Base-by-base conservation (phyloP, 2,797 vertebrate genomes). In the Apogon talboti region DNA sequence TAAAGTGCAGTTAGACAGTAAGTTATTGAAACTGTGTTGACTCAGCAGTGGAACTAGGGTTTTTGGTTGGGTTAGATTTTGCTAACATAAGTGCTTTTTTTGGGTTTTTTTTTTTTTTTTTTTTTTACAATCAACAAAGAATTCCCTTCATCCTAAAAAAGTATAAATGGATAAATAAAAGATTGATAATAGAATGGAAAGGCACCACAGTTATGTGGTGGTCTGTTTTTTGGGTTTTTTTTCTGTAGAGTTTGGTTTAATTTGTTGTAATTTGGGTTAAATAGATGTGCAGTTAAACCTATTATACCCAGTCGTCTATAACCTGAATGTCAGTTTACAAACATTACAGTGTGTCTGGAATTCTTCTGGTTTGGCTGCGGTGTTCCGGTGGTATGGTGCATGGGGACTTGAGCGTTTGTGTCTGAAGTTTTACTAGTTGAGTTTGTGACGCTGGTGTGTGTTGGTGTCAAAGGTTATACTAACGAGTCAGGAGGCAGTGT, bases 391-490 rank as follows among this genome's bases (percentile, higher is more conserved):
- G 51, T 53, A 53, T 21, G 16, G 15, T 24, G 40, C 44, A 43
- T 69, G 33, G 10, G n/a, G 37, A 33, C 28, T 4, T 48, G 48
- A 21, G 0, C 47, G 13, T 37, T 35, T 58, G 7, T 16, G 51
- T 46, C 11, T 12, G n/a, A n/a, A n/a, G n/a, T n/a, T n/a, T n/a
- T n/a, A n/a, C n/a, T n/a, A n/a, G n/a, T n/a, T 18, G 28, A 2
- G 12, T 21, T 4, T 48, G 30, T n/a, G n/a, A n/a, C 8, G 33
- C 46, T 1, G 16, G 12, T 53, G 18, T 38, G 46, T 42, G 54
- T 45, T 38, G 11, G 30, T 74, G 44, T 71, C 35, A 33, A 44
- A 47, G 40, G 59, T 71, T 54, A 46, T 9, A 18, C 37, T n/a
- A 3, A n/a, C 40, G 30, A 53, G 51, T 44, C 43, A 49, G 6